These are phyloP conservation scores for Hemibagrus guttatus DNA, from an alignment of 2,797 vertebrate species.

Conservation along the genomic window DNA sequence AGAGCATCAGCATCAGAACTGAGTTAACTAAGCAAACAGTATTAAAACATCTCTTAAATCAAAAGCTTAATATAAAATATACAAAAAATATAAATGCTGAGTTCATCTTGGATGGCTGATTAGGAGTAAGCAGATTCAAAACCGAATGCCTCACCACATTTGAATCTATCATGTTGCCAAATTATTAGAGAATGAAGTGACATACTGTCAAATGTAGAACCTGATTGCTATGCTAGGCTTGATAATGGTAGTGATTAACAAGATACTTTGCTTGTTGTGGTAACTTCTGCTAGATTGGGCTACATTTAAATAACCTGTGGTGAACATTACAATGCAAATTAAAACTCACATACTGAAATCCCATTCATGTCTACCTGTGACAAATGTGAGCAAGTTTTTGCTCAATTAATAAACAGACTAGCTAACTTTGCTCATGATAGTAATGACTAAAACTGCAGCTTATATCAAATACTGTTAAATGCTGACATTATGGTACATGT, in stretches of 20 bases:
- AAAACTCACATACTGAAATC: neutral
- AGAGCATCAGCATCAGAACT: neutral
- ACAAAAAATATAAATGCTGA: neutral
- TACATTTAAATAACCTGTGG: neutral
- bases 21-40: neutral
- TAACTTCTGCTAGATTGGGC: neutral
- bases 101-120: neutral
- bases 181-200: neutral
- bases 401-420: neutral
- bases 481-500: neutral
- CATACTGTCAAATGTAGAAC: neutral
- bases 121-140: neutral
- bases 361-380: neutral
- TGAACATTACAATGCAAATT: neutral
- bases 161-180: neutral
- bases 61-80: neutral
- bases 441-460: neutral
- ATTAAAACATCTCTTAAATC: neutral
- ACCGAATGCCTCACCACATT: neutral
- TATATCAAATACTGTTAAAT: neutral
- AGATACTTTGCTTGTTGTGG: neutral
- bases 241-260: neutral
- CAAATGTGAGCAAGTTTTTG: neutral
- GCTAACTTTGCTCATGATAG: neutral
- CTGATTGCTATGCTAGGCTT: neutral